phyloP scores from a whole-genome alignment of 1,140 invertebrate species.

The Elymnias hypermnestra region DNA sequence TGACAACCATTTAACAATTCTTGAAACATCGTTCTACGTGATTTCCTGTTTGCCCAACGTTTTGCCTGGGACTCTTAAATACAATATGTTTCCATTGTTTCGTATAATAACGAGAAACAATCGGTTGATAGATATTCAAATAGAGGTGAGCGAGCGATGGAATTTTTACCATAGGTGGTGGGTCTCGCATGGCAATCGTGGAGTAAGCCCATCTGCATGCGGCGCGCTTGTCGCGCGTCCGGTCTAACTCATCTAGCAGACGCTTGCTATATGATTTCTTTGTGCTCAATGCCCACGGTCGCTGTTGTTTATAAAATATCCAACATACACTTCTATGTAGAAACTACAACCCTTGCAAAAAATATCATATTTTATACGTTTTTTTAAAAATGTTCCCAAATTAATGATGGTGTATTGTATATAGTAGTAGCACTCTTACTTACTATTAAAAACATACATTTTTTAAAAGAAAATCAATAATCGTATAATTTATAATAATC shows the following conservation, averaged over 20 bases:
- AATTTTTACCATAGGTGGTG: constrained; percentile 64
- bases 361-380: no score
- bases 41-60: constrained; percentile 45
- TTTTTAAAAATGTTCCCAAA: no score
- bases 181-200: constrained; percentile 63
- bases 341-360: background rate
- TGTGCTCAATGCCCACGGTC: background rate
- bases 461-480: no score
- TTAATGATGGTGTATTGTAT: no score
- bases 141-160: constrained; percentile 57
- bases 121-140: constrained; percentile 53
- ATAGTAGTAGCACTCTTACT: no score
- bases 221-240: constrained; percentile 49
- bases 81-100: constrained; percentile 50
- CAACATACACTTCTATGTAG: no score
- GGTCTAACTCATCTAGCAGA: constrained; percentile 58
- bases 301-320: no score
- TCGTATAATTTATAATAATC: no score
- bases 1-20: constrained; percentile 41
- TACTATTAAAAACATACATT: no score
- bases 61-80: constrained; percentile 32
- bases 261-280: constrained; percentile 41
- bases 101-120: constrained; percentile 58
- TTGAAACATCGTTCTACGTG: constrained; percentile 53
- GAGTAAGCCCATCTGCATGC: constrained; percentile 58